Evolutionary conservation across 2,113 vertebrate species (phyloP).

Genomic region (Catharus bicknelli): DNA sequence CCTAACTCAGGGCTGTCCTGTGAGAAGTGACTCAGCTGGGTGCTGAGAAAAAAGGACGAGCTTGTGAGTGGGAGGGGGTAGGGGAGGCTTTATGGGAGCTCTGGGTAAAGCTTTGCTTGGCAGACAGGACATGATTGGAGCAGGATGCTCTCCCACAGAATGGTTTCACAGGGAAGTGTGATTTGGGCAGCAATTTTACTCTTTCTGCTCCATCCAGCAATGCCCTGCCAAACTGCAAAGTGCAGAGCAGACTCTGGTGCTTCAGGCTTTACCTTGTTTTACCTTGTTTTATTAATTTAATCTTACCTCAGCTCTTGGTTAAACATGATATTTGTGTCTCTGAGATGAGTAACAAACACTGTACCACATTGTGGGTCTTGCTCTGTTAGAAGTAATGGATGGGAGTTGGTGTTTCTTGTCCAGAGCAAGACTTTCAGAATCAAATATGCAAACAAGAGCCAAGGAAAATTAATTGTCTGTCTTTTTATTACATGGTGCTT

Average conservation of each 20-base stretch:
- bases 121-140: background rate
- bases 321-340: constrained; percentile 23
- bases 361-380: background rate
- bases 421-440: constrained; percentile 3
- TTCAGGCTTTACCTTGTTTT: background rate
- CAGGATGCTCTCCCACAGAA: background rate
- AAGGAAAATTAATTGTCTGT: constrained; percentile 16
- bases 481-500: background rate
- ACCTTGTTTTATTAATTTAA: background rate
- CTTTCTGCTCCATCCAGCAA: background rate
- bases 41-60: background rate
- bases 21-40: background rate
- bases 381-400: background rate
- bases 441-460: constrained; percentile 35
- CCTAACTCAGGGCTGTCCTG: background rate
- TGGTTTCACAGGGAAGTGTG: background rate
- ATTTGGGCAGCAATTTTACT: background rate
- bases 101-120: background rate
- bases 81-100: background rate
- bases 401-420: background rate
- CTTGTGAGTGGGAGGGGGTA: background rate
- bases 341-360: constrained; percentile 28
- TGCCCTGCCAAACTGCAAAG: background rate
- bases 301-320: constrained; percentile 6
- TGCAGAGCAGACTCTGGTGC: background rate